phyloP scores from a whole-genome alignment of 2,888 invertebrate genomes.

The Leucophenga montana region DNA sequence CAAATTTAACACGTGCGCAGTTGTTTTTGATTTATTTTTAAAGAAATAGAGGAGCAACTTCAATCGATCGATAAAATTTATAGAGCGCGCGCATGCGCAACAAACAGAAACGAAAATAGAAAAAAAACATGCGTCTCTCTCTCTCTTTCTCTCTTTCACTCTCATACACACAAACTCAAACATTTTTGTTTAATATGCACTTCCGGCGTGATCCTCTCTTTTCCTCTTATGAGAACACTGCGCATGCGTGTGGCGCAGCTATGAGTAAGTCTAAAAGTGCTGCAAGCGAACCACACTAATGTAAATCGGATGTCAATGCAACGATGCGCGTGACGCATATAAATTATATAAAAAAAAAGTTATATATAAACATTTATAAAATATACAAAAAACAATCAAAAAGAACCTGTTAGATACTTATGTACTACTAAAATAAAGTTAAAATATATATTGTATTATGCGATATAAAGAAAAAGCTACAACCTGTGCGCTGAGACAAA shows the following conservation, averaged over 20 bases:
- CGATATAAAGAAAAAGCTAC: constrained; percentile 1
- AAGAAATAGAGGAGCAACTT: too few relatives aligned
- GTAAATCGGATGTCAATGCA: constrained; percentile 72
- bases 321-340: constrained; percentile 63
- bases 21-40: background rate
- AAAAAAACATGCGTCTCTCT: background rate
- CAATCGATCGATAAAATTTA: constrained; percentile 2
- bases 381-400: constrained; percentile 16
- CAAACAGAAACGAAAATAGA: background rate
- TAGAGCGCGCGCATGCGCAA: constrained; percentile 19
- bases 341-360: constrained; percentile 52
- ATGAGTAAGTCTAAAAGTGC: background rate
- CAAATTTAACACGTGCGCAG: too few relatives aligned
- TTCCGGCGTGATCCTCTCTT: constrained; percentile 30
- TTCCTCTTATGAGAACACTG: background rate
- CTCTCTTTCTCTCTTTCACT: constrained; percentile 2
- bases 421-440: constrained; percentile 51
- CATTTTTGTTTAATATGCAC: constrained; percentile 37
- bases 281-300: constrained; percentile 52
- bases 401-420: constrained; percentile 62
- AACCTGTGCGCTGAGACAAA: constrained; percentile 31
- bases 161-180: constrained; percentile 20
- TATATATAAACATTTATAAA: constrained; percentile 18
- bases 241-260: constrained; percentile 21
- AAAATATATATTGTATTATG: constrained; percentile 37